Evolutionary conservation across 2,113 vertebrate species (phyloP).

Genomic region (Pluvialis apricaria): DNA sequence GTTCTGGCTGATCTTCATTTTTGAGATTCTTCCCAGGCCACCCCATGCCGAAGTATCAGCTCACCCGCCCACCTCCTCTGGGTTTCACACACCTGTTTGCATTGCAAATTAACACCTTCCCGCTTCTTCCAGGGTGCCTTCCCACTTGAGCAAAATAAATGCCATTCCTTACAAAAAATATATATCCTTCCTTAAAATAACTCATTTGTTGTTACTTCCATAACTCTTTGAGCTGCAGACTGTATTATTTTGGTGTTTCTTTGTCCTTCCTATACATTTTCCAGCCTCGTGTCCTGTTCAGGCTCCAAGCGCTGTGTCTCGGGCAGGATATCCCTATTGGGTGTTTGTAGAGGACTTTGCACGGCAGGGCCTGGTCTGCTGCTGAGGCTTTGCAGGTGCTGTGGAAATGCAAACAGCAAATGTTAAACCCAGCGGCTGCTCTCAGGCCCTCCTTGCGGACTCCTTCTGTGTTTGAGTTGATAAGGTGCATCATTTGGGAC

Average conservation of each 20-base stretch:
- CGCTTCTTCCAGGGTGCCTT: background rate
- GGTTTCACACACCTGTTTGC: background rate
- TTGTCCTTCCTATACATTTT: background rate
- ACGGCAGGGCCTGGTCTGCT: background rate
- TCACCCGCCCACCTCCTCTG: background rate
- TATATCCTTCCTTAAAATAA: background rate
- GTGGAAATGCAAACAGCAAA: background rate
- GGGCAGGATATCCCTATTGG: background rate
- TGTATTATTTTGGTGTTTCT: background rate
- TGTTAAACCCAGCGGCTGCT: background rate
- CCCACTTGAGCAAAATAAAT: background rate
- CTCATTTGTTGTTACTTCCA: background rate
- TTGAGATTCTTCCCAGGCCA: background rate
- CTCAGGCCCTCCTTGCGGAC: rapidly evolving
- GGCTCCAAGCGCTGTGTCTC: background rate
- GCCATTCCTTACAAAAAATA: background rate
- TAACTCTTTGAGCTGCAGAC: background rate
- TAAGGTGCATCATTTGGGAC: background rate
- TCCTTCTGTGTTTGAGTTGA: background rate
- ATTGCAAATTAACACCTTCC: background rate
- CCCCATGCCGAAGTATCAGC: background rate
- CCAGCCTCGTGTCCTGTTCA: background rate
- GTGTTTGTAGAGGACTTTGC: background rate
- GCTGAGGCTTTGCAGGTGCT: background rate
- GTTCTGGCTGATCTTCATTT: conserved; percentile 6